phyloP scores from a whole-genome alignment of 2,888 invertebrate genomes.

The Drosophila anceps region DNA sequence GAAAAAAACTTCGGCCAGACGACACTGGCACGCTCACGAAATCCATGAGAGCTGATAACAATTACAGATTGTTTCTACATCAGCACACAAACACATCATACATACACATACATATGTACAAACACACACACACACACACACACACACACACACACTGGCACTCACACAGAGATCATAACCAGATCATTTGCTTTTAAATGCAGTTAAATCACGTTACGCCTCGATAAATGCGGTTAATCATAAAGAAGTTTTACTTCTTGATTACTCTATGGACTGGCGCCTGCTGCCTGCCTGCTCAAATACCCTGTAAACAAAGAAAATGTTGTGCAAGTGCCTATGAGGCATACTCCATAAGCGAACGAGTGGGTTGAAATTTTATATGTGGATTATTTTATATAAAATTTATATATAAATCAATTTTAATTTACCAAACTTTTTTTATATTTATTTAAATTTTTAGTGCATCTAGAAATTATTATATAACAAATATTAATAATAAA shows the following conservation, averaged over 20 bases:
- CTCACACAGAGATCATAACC: constrained; percentile 39
- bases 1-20: constrained; percentile 16
- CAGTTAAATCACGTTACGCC: constrained; percentile 78
- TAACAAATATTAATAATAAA: not conserved
- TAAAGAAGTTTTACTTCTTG: constrained; percentile 49
- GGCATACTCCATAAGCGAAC: not conserved
- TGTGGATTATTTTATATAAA: not conserved
- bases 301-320: constrained; percentile 23
- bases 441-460: not conserved
- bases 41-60: constrained; percentile 47
- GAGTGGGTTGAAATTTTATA: not conserved
- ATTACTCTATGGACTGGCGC: constrained; percentile 23
- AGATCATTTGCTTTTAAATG: constrained; percentile 68
- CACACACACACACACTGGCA: not conserved
- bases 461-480: not conserved
- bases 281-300: constrained; percentile 4
- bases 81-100: not conserved
- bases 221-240: constrained; percentile 77
- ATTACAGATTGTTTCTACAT: constrained; percentile 29
- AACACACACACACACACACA: not conserved
- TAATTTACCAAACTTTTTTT: not conserved
- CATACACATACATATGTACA: too few species aligned
- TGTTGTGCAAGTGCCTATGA: not conserved
- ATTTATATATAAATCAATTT: not conserved
- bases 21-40: constrained; percentile 15